Evolutionary conservation across 1,140 invertebrate species (phyloP), one percentile per base, ranked within the genome.

Genomic region (Centruroides vittatus): DNA sequence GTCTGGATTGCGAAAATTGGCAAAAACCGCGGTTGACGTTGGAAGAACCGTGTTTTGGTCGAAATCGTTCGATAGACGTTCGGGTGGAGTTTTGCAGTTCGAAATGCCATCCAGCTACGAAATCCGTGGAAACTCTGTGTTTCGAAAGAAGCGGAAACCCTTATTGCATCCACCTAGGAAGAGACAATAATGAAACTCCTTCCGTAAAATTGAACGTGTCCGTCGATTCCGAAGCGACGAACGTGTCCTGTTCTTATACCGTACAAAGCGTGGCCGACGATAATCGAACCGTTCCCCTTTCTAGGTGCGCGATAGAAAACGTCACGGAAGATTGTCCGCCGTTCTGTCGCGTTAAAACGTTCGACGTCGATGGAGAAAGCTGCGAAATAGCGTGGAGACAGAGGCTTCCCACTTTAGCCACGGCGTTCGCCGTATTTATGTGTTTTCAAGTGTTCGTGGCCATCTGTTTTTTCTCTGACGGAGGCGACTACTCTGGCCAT

Each of bases 401-500:
- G 66, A 77, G 83, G 3, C 70, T 73, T 3, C 66, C 86, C 6
- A 88, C 86, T 0, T 88, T 88, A 70, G 88, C 86, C 84, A 67
- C 81, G 3, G 88, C 88, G 69, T 76, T 87, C n/a, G 71, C 76
- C 36, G 79, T 87, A 4, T 76, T 86, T 57, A 82, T 88, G 4
- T 81, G 87, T 62, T 81, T 88, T 52, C 82, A 84, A 67, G 82
- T 87, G n/a, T 86, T 87, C 67, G 78, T 84, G 59, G 85, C 85
- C 0, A 88, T 85, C 5, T 81, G 80, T 0, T 72, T 88, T n/a
- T 0, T 82, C 84, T 0, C 86, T 89, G 82, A 86, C 89, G 68
- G 86, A 89, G 74, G 86, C 86, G 8, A 86, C 86, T 12, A 84
- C 86, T 3, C 83, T 89, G 50, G 84, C 85, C 3, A 84, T 88